Evolutionary conservation across 2,888 invertebrate genomes (phyloP), one percentile per base, ranked within the genome.

Genomic region (Selenia dentaria): DNA sequence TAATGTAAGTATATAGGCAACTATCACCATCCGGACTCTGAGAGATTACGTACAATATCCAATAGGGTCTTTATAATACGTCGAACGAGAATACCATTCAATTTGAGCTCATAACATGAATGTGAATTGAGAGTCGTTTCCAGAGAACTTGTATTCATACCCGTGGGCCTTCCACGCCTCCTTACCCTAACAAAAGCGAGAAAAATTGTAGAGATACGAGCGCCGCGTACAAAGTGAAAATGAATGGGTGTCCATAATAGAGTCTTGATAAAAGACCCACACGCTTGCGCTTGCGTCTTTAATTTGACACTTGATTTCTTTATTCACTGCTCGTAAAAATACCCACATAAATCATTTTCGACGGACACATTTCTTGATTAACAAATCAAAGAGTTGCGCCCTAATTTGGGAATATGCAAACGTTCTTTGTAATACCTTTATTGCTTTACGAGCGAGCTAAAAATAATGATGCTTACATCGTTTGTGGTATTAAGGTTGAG

Each of bases 231-330:
- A 79, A 79, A 79, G 76, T 67, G 70, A 74, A 72, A 74, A 79
- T 82, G 79, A 83, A 80, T 75, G 53, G 59, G 51, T 50, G 59
- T 54, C 53, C 62, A 68, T 78, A 79, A 81, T 79, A 77, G 51
- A 51, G 45, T 27, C 65, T 33, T 70, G 56, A 73, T 75, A 73
- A 77, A 72, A 71, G 68, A 64, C 58, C 43, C 40, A n/a, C 16
- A 35, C 50, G 58, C 58, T 55, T 70, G 68, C 71, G 74, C 67
- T 53, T 68, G 71, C 60, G 63, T 62, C 71, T 66, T 79, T 79
- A 77, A 84, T 83, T 78, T 78, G 79, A 79, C 76, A 78, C 69
- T 70, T 82, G 81, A 85, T 85, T 86, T 82, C 82, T 84, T 83
- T 73, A 84, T 84, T 79, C 82, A 72, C 37, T 52, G 12, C 51